These are phyloP conservation scores for Hylyphantes graminicola DNA, from an alignment of 1,140 invertebrate species.

Conservation along the genomic window DNA sequence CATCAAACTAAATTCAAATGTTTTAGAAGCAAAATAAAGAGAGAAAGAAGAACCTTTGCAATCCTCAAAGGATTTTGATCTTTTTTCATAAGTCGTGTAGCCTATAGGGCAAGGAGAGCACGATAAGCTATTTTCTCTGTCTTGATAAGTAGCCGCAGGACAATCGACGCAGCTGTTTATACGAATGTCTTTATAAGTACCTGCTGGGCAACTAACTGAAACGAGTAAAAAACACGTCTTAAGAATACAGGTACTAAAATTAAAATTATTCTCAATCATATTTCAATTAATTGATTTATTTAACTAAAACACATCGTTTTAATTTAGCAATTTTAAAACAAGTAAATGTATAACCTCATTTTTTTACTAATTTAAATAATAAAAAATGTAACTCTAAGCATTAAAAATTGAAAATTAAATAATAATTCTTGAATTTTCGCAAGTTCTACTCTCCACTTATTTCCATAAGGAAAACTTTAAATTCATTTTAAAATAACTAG, in stretches of 20 bases:
- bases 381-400: too few relatives aligned
- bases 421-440: too few relatives aligned
- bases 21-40: too few relatives aligned
- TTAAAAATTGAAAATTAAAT: too few relatives aligned
- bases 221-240: constrained; percentile 72
- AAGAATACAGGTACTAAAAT: neutral
- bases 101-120: constrained; percentile 83
- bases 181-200: constrained; percentile 89
- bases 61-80: constrained; percentile 29
- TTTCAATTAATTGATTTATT: neutral
- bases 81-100: constrained; percentile 41
- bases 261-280: too few relatives aligned
- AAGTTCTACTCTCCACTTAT: too few relatives aligned
- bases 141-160: constrained; percentile 89
- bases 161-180: constrained; percentile 91
- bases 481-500: too few relatives aligned
- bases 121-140: constrained; percentile 79
- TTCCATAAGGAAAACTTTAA: too few relatives aligned
- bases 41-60: constrained; percentile 57
- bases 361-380: too few relatives aligned
- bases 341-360: too few relatives aligned
- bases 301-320: neutral
- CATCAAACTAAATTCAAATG: neutral
- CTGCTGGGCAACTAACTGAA: constrained; percentile 79
- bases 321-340: too few relatives aligned